Evolutionary conservation across 1,140 invertebrate species (phyloP).

Genomic region (Charaxes varanes): DNA sequence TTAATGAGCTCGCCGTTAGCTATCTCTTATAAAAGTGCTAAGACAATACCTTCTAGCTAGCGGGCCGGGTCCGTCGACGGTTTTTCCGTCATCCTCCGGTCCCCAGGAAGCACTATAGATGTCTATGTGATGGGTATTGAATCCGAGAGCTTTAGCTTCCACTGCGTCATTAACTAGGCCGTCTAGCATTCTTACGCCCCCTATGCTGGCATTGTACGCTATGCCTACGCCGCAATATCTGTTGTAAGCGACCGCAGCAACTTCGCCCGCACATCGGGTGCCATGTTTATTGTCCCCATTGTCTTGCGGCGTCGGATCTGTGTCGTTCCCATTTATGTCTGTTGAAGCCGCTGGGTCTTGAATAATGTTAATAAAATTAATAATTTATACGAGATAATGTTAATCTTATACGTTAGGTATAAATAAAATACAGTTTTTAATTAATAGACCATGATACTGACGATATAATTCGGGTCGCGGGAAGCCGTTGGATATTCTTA

Average conservation of each 20-base stretch:
- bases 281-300: conserved; percentile 96
- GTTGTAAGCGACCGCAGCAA: conserved; percentile 93
- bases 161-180: conserved; percentile 96
- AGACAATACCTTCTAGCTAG: conserved; percentile 83
- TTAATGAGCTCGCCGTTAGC: conserved; percentile 52
- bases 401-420: too few relatives aligned
- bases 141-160: conserved; percentile 91
- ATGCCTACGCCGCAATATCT: conserved; percentile 93
- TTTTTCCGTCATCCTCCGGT: conserved; percentile 96
- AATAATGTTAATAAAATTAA: conserved; percentile 7
- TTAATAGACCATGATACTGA: too few relatives aligned
- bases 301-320: conserved; percentile 95
- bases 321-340: conserved; percentile 97
- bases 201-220: conserved; percentile 93
- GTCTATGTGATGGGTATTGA: conserved; percentile 94
- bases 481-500: too few relatives aligned
- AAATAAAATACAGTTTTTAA: too few relatives aligned
- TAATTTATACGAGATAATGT: too few relatives aligned
- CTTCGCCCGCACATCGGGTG: conserved; percentile 92
- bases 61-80: conserved; percentile 97
- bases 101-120: conserved; percentile 98
- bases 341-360: conserved; percentile 94
- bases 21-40: conserved; percentile 36
- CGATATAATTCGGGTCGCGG: too few relatives aligned
- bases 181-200: conserved; percentile 95